These are phyloP conservation scores for Urocynchramus pylzowi DNA, from an alignment of 2,113 vertebrate species.

Conservation along the genomic window DNA sequence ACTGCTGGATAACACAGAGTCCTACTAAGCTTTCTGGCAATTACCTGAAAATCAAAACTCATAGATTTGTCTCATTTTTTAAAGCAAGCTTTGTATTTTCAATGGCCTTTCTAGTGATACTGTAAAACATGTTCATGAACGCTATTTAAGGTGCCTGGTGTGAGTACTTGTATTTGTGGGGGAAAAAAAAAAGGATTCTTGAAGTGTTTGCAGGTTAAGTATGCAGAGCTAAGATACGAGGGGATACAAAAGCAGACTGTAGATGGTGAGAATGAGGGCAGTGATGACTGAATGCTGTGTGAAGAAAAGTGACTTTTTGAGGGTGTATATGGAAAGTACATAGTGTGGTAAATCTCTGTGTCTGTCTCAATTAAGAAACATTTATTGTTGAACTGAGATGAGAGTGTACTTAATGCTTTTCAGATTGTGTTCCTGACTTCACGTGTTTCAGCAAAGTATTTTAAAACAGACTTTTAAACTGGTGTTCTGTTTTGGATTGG, in stretches of 20 bases:
- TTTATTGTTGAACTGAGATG: background rate
- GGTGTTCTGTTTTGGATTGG: background rate
- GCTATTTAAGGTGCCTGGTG: background rate
- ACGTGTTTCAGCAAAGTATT: background rate
- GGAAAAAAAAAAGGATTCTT: background rate
- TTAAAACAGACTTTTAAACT: background rate
- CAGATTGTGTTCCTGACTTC: background rate
- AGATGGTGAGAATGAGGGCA: background rate
- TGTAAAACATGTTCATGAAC: background rate
- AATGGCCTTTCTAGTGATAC: background rate
- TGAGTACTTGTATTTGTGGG: background rate
- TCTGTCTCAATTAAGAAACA: background rate
- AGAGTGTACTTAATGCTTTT: background rate
- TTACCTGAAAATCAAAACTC: background rate
- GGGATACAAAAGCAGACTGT: background rate
- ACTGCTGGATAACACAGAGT: rapidly evolving
- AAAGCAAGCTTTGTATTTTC: background rate
- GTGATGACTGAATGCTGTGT: background rate
- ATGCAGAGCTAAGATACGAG: background rate
- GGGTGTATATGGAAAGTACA: background rate
- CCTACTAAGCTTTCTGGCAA: background rate
- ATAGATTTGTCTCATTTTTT: background rate
- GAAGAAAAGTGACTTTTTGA: background rate
- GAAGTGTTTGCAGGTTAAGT: background rate
- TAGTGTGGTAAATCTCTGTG: background rate